Conservation (phyloP, 2,888 invertebrate species). For the Pandemis cinnamomeana region DNA sequence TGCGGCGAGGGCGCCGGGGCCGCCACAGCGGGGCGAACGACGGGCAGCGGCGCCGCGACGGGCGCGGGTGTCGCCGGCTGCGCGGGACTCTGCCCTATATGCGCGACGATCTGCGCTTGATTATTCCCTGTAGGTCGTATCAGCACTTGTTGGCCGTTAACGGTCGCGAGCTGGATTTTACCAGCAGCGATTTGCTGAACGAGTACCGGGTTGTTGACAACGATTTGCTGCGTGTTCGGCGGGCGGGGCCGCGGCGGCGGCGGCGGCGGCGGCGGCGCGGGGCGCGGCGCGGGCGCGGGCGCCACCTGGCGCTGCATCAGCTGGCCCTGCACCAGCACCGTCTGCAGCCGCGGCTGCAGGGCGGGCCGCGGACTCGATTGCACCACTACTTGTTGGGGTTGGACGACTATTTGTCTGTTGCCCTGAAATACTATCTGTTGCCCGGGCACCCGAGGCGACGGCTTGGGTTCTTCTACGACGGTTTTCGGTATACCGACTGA, state of each 20-base stretch:
- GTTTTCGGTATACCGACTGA: conserved; percentile 49
- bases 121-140: conserved; percentile 91
- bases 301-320: conserved; percentile 54
- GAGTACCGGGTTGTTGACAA: conserved; percentile 90
- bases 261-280: conserved; percentile 50
- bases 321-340: conserved; percentile 67
- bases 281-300: conserved; percentile 51
- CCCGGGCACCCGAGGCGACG: conserved; percentile 45
- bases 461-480: conserved; percentile 47
- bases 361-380: conserved; percentile 59
- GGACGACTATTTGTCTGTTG: conserved; percentile 69
- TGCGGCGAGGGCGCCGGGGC: conserved; percentile 49
- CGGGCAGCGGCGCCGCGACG: conserved; percentile 49
- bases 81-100: conserved; percentile 85
- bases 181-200: conserved; percentile 93
- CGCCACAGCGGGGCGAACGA: conserved; percentile 50
- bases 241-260: conserved; percentile 62
- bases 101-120: conserved; percentile 91
- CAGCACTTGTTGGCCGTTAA: conserved; percentile 93
- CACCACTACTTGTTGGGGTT: conserved; percentile 60
- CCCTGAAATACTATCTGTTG: conserved; percentile 65
- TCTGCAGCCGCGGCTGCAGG: conserved; percentile 68
- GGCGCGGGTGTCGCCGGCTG: conserved; percentile 52
- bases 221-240: conserved; percentile 86
- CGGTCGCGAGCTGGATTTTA: conserved; percentile 92